phyloP scores from a whole-genome alignment of 2,797 vertebrate species.

The Platalea minor region DNA sequence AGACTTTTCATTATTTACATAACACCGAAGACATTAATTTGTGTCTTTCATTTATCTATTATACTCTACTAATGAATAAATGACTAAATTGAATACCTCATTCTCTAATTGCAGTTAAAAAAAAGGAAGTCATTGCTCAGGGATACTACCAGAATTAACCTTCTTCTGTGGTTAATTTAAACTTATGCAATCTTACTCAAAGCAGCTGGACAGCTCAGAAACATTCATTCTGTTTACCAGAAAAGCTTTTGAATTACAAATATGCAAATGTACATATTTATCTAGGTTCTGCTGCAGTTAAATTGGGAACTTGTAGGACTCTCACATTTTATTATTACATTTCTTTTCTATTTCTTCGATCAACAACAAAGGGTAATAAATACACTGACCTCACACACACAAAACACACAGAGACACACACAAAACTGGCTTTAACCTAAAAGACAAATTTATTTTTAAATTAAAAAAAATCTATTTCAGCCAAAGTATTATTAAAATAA shows the following conservation, averaged over 20 bases:
- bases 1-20: constrained; percentile 27
- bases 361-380: neutral
- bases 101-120: neutral
- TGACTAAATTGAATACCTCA: neutral
- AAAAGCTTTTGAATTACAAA: neutral
- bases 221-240: neutral
- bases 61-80: constrained; percentile 19
- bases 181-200: neutral
- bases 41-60: constrained; percentile 6
- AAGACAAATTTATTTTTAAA: neutral
- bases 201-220: neutral
- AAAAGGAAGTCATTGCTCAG: neutral
- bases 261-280: neutral
- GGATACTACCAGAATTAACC: neutral
- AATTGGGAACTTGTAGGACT: neutral
- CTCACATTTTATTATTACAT: neutral
- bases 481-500: neutral
- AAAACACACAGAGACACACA: neutral
- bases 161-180: neutral
- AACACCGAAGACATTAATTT: neutral
- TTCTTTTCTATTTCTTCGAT: neutral
- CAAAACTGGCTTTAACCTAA: neutral
- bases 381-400: neutral
- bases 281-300: neutral
- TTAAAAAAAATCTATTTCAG: neutral